Conservation (phyloP, 2,113 vertebrate genomes). For the Telmatochromis sp. region DNA sequence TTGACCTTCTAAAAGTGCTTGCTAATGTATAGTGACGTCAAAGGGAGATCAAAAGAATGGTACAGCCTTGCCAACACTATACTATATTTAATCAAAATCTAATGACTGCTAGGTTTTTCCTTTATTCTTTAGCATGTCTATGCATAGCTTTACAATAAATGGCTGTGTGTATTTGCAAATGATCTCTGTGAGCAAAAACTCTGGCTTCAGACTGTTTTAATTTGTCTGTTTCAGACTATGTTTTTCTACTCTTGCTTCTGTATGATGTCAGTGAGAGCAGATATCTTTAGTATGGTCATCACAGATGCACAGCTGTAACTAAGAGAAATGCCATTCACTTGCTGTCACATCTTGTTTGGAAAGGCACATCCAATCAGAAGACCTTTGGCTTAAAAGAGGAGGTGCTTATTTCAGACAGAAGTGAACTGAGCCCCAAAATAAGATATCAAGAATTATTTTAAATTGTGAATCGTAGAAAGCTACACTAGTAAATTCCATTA, state of each 20-base stretch:
- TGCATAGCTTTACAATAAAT: background rate
- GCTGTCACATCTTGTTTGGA: background rate
- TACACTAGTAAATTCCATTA: background rate
- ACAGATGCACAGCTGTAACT: background rate
- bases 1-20: background rate
- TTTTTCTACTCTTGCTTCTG: background rate
- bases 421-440: background rate
- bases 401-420: background rate
- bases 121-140: background rate
- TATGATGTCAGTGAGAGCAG: background rate
- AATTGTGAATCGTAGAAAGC: accelerated
- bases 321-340: background rate
- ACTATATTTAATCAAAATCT: background rate
- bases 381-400: background rate
- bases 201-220: background rate
- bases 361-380: background rate
- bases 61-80: background rate
- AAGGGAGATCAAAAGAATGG: background rate
- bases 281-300: background rate
- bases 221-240: background rate
- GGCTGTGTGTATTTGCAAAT: background rate
- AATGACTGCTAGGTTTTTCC: background rate
- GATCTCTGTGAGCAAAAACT: background rate
- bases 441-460: background rate
- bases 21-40: background rate